Evolutionary conservation across 2,888 invertebrate genomes (phyloP).

Genomic region (Leptinotarsa peninsularis): DNA sequence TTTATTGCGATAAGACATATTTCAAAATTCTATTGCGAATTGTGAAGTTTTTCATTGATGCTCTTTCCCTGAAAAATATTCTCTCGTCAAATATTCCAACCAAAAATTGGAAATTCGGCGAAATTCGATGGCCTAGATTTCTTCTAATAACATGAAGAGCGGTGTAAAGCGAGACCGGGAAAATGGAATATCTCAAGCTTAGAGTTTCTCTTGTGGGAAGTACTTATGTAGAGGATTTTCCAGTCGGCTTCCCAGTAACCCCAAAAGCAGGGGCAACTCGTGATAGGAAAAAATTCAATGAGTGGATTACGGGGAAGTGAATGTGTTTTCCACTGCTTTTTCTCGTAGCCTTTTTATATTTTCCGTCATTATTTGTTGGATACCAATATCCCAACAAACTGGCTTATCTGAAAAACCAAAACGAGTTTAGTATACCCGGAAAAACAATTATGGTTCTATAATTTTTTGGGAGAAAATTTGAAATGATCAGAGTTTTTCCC

Average conservation of each 20-base stretch:
- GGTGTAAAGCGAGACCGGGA: background rate
- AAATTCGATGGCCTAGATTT: background rate
- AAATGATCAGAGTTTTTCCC: too few relatives aligned
- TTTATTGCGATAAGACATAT: background rate
- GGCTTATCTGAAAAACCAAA: too few relatives aligned
- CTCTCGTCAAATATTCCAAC: background rate
- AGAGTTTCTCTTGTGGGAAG: background rate
- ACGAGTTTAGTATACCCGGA: too few relatives aligned
- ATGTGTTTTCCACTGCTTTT: background rate
- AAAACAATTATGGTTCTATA: too few relatives aligned
- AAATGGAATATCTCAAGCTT: conserved; percentile 18
- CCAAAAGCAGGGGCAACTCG: conserved; percentile 5
- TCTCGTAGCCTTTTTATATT: background rate
- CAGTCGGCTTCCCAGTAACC: conserved; percentile 1
- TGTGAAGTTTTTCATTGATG: background rate
- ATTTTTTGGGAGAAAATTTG: too few relatives aligned
- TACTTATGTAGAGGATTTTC: conserved; percentile 18
- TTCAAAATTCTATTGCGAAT: background rate
- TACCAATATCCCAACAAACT: background rate
- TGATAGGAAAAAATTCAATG: background rate
- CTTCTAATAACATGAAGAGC: conserved; percentile 3
- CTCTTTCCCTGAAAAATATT: background rate
- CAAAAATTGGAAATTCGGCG: background rate
- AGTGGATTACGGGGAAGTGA: background rate
- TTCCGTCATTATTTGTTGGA: background rate